These are phyloP conservation scores for Sphaeridia pumilis DNA, from an alignment of 2,888 invertebrate genomes.

Conservation along the genomic window DNA sequence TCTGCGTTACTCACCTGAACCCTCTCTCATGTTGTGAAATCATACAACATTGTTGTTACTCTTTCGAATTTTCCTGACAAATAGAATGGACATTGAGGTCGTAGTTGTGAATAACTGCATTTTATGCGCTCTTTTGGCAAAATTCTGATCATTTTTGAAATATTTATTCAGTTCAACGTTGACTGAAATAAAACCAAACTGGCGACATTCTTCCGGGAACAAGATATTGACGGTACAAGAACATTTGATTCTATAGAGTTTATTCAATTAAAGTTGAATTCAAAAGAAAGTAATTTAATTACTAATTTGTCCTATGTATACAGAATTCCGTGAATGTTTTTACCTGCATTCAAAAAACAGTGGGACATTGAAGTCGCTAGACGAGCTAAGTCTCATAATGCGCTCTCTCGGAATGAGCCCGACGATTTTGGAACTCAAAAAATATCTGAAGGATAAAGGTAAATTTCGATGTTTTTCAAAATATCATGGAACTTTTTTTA, in stretches of 20 bases:
- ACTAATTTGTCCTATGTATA: slow-evolving; percentile 21
- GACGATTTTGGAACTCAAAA: slow-evolving; percentile 77
- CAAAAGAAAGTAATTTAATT: background rate
- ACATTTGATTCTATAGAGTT: slow-evolving; percentile 1
- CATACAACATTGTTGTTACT: too few relatives aligned
- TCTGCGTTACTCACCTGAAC: background rate
- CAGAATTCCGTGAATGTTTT: slow-evolving; percentile 94
- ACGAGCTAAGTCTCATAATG: slow-evolving; percentile 89
- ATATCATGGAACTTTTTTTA: slow-evolving; percentile 4
- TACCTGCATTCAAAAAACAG: slow-evolving; percentile 74
- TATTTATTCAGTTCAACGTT: too few relatives aligned
- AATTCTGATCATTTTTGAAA: too few relatives aligned
- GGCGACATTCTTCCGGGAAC: slow-evolving; percentile 62
- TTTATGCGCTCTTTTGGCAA: too few relatives aligned
- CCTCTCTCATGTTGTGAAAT: too few relatives aligned
- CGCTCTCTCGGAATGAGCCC: slow-evolving; percentile 86
- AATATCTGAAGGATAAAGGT: slow-evolving; percentile 63
- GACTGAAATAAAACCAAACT: too few relatives aligned
- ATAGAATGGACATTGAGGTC: too few relatives aligned
- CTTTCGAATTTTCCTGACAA: too few relatives aligned
- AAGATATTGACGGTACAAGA: slow-evolving; percentile 95
- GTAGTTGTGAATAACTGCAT: too few relatives aligned
- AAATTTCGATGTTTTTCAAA: slow-evolving; percentile 27
- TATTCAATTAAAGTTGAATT: background rate
- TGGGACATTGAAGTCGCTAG: slow-evolving; percentile 74